Evolutionary conservation across 1,140 invertebrate genomes (phyloP).

Genomic region (Ceratina australensis): DNA sequence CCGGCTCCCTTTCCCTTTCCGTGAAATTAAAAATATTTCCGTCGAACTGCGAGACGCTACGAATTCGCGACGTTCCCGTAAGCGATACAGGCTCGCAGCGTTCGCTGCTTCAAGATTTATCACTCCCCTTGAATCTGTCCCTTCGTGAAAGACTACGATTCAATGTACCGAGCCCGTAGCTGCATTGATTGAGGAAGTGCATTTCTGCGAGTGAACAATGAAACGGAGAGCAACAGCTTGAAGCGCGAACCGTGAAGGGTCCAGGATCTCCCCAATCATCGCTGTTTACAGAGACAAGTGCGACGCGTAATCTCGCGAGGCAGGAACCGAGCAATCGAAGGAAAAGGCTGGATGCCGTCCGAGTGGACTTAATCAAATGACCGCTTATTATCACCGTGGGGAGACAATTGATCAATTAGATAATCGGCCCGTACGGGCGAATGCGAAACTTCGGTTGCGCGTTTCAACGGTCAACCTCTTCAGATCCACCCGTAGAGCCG

Average conservation of each 20-base stretch:
- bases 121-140: no score
- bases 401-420: conserved; percentile 64
- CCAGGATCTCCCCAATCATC: background rate
- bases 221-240: background rate
- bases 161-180: background rate
- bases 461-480: conserved; percentile 68
- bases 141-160: no score
- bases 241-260: background rate
- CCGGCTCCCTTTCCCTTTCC: background rate
- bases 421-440: conserved; percentile 34
- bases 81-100: no score
- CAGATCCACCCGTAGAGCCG: conserved; percentile 53
- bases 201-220: background rate
- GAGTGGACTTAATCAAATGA: conserved; percentile 58
- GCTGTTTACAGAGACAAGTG: conserved; percentile 20
- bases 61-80: background rate
- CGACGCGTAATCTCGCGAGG: conserved; percentile 12
- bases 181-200: no score
- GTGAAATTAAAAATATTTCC: conserved; percentile 57
- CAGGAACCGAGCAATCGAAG: conserved; percentile 36
- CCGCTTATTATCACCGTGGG: conserved; percentile 57
- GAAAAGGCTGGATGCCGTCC: conserved; percentile 38
- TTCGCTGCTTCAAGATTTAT: no score
- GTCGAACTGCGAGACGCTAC: no score
- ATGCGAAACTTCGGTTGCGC: conserved; percentile 68